A percentile compares a stretch with the other conserved stretches of the same genome.
phyloP scores from a whole-genome alignment of 1,140 invertebrate species.

The Battus philenor region DNA sequence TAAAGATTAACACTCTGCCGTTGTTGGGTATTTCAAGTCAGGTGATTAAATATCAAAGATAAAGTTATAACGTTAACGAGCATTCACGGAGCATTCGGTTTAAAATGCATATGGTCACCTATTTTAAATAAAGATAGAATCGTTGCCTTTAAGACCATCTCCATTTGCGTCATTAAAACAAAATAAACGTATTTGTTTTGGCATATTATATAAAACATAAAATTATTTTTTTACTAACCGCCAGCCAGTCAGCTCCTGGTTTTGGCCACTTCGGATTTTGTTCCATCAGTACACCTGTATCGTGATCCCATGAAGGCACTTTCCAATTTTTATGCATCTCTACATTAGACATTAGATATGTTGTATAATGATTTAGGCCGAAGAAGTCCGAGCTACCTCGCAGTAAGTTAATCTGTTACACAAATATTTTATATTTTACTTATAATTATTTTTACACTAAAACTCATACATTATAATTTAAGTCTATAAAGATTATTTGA shows the following conservation, averaged over 20 bases:
- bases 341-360: slow-evolving; percentile 52
- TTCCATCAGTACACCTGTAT: slow-evolving; percentile 67
- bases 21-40: too few species aligned
- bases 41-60: too few species aligned
- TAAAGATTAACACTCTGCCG: too few species aligned
- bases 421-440: neutral
- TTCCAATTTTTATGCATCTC: slow-evolving; percentile 37
- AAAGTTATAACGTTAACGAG: too few species aligned
- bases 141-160: too few species aligned
- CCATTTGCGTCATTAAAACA: too few species aligned
- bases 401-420: slow-evolving; percentile 33
- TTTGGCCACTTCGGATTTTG: slow-evolving; percentile 73
- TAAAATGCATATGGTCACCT: too few species aligned
- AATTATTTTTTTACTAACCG: slow-evolving; percentile 44
- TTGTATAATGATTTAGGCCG: slow-evolving; percentile 79
- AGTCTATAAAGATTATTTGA: neutral
- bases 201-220: too few species aligned
- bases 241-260: slow-evolving; percentile 73
- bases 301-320: slow-evolving; percentile 73
- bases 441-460: slow-evolving; percentile 7
- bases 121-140: too few species aligned
- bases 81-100: too few species aligned
- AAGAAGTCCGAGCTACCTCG: slow-evolving; percentile 80
- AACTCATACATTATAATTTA: neutral
- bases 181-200: too few species aligned